Evolutionary conservation across 2,797 vertebrate species (phyloP).

Genomic region (Alcedo quadribrachys): DNA sequence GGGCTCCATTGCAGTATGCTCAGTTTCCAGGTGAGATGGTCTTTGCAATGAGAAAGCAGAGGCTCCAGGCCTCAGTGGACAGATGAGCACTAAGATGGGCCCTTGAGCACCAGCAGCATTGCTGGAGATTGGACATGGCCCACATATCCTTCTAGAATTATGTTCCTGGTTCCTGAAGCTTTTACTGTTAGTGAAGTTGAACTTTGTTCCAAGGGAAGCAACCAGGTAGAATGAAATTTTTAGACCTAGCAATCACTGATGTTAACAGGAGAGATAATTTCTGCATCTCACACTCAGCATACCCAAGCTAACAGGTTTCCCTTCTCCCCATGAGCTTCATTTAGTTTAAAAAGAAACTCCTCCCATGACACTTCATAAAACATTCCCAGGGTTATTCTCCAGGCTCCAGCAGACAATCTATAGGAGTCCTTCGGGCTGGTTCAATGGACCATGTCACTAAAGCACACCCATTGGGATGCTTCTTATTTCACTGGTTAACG

Average conservation of each 20-base stretch:
- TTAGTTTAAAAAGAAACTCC: background rate
- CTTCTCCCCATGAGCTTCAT: background rate
- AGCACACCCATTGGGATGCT: background rate
- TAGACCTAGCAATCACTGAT: background rate
- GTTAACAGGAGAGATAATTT: background rate
- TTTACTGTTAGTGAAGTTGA: background rate
- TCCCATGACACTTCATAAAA: background rate
- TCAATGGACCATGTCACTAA: background rate
- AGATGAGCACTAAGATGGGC: background rate
- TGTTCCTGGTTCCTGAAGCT: background rate
- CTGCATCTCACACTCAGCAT: background rate
- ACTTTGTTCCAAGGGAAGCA: background rate
- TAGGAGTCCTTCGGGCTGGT: background rate
- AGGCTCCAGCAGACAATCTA: background rate
- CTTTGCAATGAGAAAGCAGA: rapidly evolving
- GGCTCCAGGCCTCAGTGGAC: rapidly evolving
- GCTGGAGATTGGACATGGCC: background rate
- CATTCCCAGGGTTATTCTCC: background rate
- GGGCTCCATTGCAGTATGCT: rapidly evolving
- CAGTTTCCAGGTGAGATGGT: rapidly evolving
- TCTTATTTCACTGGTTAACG: background rate
- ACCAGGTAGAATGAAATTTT: background rate
- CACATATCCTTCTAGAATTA: background rate
- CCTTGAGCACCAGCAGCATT: background rate
- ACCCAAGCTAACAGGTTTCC: background rate